phyloP scores from a whole-genome alignment of 2,888 invertebrate species.

The Lepeophtheirus nordmannii region DNA sequence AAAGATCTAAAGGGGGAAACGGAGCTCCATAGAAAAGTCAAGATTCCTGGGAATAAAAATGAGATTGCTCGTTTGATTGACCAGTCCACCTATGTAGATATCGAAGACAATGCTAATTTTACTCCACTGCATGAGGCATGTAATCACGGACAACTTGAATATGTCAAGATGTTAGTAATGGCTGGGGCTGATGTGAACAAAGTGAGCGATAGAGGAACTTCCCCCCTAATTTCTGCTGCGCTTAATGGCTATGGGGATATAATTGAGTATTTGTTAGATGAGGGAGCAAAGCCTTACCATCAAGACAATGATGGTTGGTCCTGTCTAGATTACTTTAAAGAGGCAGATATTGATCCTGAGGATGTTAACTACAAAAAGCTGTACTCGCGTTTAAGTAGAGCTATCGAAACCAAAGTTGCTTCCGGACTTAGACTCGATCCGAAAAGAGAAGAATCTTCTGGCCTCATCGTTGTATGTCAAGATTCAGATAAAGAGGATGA shows the following conservation, averaged over 20 bases:
- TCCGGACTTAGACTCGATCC: constrained; percentile 2
- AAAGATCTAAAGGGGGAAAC: constrained; percentile 8
- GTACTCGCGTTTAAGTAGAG: not conserved
- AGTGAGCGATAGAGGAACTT: not conserved
- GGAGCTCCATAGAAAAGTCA: constrained; percentile 6
- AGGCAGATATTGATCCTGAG: not conserved
- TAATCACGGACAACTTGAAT: not conserved
- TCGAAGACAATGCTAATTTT: constrained; percentile 7
- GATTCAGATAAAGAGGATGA: not conserved
- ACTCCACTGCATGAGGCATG: constrained; percentile 17
- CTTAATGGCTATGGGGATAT: not conserved
- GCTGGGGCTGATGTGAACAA: not conserved
- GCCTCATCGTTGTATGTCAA: not conserved
- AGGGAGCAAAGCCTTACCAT: not conserved
- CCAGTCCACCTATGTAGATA: not conserved
- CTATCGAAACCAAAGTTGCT: not conserved
- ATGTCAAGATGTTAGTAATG: not conserved
- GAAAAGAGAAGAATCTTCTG: not conserved
- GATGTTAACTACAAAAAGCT: not conserved
- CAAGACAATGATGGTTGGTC: constrained; percentile 12
- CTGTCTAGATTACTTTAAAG: not conserved
- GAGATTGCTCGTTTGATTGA: not conserved
- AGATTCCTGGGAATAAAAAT: not conserved
- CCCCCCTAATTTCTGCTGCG: constrained; percentile 1
- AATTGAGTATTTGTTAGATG: not conserved